Evolutionary conservation across 2,888 invertebrate species (phyloP).

Genomic region (Tipula unca): DNA sequence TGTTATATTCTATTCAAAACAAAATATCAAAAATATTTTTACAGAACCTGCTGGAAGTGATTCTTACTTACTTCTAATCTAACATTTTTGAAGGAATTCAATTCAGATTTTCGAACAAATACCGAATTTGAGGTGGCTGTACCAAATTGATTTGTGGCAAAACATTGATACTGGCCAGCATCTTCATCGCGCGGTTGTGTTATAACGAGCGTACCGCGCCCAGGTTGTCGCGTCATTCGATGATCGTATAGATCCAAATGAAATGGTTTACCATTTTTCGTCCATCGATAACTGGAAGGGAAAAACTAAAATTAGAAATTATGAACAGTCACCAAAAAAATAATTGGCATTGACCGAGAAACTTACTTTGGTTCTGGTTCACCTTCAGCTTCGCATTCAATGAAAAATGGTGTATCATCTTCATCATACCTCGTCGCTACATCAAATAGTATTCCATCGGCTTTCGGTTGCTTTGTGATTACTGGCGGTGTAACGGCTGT

Average conservation of each 20-base stretch:
- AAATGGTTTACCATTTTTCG: slow-evolving; percentile 90
- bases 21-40: background rate
- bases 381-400: no score
- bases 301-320: no score
- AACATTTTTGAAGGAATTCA: slow-evolving; percentile 58
- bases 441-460: no score
- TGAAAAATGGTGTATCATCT: no score
- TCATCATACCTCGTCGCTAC: no score
- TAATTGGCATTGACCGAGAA: no score
- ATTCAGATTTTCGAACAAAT: slow-evolving; percentile 85
- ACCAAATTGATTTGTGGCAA: slow-evolving; percentile 90
- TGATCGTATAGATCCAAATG: slow-evolving; percentile 91
- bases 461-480: no score
- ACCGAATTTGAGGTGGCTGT: slow-evolving; percentile 90
- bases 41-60: slow-evolving; percentile 36
- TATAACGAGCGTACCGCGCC: slow-evolving; percentile 87
- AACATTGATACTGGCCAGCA: slow-evolving; percentile 91
- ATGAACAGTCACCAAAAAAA: no score
- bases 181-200: slow-evolving; percentile 83
- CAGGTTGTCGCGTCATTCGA: slow-evolving; percentile 88
- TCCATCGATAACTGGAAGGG: slow-evolving; percentile 50
- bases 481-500: no score
- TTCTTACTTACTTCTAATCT: slow-evolving; percentile 49
- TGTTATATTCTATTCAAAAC: slow-evolving; percentile 30
- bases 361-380: no score